A percentile compares a stretch with the other conserved stretches of the same genome.
These are phyloP conservation scores for Phenganax stokvisi DNA, from an alignment of 92 coral and sea anemone species.

Conservation along the genomic window DNA sequence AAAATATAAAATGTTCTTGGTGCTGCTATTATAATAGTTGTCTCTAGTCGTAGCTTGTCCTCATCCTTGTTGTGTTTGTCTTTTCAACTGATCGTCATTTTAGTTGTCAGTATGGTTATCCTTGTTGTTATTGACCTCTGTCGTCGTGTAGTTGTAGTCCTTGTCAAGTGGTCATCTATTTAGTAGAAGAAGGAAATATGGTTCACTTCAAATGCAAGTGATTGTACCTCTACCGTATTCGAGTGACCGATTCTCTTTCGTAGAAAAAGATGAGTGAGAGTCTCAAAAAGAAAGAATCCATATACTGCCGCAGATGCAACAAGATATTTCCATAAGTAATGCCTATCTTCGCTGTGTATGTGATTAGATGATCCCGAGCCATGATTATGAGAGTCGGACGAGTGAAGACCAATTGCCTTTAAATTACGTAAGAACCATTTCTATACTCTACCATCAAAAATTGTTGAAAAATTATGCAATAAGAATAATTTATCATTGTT, in stretches of 20 bases:
- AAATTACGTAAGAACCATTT: background rate
- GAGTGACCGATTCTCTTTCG: slow-evolving; percentile 49
- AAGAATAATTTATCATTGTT: too few species aligned
- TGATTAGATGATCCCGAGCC: slow-evolving; percentile 15
- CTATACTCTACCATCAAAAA: too few species aligned
- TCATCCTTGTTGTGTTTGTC: background rate
- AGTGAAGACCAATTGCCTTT: slow-evolving; percentile 23
- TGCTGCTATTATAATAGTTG: background rate
- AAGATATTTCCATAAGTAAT: slow-evolving; percentile 65
- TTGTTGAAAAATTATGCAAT: too few species aligned
- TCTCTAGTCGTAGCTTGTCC: background rate
- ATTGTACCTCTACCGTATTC: background rate
- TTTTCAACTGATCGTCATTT: too few species aligned
- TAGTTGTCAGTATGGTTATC: background rate
- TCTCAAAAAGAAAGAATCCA: slow-evolving; percentile 72
- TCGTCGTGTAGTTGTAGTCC: too few species aligned
- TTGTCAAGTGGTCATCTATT: slow-evolving; percentile 31
- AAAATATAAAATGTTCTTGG: background rate
- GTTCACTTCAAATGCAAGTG: background rate
- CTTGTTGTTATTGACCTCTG: too few species aligned
- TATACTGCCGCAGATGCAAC: slow-evolving; percentile 63
- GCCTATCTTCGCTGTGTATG: background rate
- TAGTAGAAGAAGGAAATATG: slow-evolving; percentile 14
- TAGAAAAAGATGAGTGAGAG: slow-evolving; percentile 72
- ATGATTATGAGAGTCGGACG: slow-evolving; percentile 36